Evolutionary conservation across 2,888 invertebrate species (phyloP).

Genomic region (Patella pellucida): DNA sequence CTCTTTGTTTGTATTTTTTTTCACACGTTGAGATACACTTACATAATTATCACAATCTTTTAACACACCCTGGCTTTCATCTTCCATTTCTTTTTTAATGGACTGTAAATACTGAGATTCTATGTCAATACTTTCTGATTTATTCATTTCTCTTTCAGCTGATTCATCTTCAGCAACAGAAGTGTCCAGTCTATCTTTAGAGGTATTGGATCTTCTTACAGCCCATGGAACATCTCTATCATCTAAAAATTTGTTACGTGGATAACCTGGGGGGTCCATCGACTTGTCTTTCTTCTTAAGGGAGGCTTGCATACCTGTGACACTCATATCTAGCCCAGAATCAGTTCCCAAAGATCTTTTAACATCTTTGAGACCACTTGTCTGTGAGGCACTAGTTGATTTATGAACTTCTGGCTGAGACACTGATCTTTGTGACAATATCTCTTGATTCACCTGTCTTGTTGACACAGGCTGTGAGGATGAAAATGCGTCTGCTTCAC

Average conservation of each 20-base stretch:
- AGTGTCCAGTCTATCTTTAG: not conserved
- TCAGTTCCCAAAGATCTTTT: slow-evolving; percentile 43
- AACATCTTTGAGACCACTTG: slow-evolving; percentile 26
- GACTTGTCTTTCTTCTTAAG: not conserved
- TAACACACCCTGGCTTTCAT: not conserved
- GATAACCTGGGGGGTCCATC: not conserved
- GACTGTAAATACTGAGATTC: not conserved
- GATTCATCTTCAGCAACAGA: not conserved
- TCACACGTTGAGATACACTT: slow-evolving; percentile 1
- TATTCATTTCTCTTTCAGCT: not conserved
- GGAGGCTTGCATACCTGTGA: not conserved
- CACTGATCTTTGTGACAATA: slow-evolving; percentile 36
- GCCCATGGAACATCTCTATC: not conserved
- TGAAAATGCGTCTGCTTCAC: slow-evolving; percentile 55
- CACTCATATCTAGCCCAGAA: slow-evolving; percentile 56
- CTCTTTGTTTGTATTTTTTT: not conserved
- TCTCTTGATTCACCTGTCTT: slow-evolving; percentile 33
- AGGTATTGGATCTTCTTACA: not conserved
- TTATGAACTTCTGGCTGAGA: slow-evolving; percentile 51
- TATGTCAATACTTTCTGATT: not conserved
- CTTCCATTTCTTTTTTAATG: not conserved
- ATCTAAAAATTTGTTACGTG: not conserved
- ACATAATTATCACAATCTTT: not conserved
- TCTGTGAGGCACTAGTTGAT: slow-evolving; percentile 11
- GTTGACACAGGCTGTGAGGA: slow-evolving; percentile 59